Evolutionary conservation across 2,113 vertebrate genomes (phyloP), one percentile per base, ranked within the genome.

Genomic region (Limanda limanda): DNA sequence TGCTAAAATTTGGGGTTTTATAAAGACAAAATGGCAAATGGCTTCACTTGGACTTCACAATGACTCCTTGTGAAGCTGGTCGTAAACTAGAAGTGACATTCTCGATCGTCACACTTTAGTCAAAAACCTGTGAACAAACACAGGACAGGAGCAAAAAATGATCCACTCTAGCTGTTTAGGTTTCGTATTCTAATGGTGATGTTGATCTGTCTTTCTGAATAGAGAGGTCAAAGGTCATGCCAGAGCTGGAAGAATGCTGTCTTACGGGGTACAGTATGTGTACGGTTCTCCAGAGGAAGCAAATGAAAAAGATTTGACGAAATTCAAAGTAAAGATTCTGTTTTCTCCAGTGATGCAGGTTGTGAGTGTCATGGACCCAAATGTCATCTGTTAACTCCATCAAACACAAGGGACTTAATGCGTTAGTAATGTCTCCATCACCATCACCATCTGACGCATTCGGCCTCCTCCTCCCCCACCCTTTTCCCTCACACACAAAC

Each of bases 401-500:
- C 76, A 80, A 71, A 80, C 66, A 71, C 65, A 68, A 68, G 54
- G 35, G 54, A 70, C 24, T 60, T 60, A 52, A 63, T 68, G 66
- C 78, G 35, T 87, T 87, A 83, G 71, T 86, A 79, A 89, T 82
- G 72, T 89, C 68, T 85, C 85, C 83, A 86, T 87, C 89, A 87
- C 85, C 81, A 86, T 87, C 89, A 87, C 48, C 62, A 78, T 82
- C 71, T 90, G 91, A 92, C 88, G 89, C 86, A 89, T 69, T 37
- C 51, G 18, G 64, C 71, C 78, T 75, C 73, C 59, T 70, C 73
- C 57, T 72, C 82, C 63, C 72, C 65, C 81, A 57, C 74, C 74
- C 62, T 47, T 72, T 11, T 21, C 13, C 35, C 48, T 47, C 64
- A 11, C 84, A 56, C 66, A 45, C 57, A 27, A 21, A 60, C 52